phyloP scores from a whole-genome alignment of 2,888 invertebrate species.

The Dastarcus helophoroides region DNA sequence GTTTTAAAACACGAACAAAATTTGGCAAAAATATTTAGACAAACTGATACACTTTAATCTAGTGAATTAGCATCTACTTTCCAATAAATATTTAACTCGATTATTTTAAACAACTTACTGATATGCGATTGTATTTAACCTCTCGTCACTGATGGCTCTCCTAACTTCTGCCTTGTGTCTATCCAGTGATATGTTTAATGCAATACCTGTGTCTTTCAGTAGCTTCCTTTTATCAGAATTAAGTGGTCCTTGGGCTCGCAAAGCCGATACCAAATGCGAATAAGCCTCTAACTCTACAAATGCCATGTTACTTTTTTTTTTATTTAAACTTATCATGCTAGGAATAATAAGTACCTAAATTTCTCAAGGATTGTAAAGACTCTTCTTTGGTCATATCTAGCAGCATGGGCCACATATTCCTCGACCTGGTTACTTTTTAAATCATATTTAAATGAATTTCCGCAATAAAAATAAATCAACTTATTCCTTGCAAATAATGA shows the following conservation, averaged over 20 bases:
- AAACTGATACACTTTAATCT: too few species aligned
- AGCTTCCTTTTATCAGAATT: conserved; percentile 74
- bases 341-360: conserved; percentile 67
- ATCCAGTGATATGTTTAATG: conserved; percentile 79
- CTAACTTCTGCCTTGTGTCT: conserved; percentile 86
- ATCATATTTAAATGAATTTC: neutral
- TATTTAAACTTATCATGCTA: conserved; percentile 5
- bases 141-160: conserved; percentile 85
- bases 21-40: too few species aligned
- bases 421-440: neutral
- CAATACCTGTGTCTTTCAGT: conserved; percentile 69
- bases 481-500: conserved; percentile 15
- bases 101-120: conserved; percentile 53
- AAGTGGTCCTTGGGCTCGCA: conserved; percentile 85
- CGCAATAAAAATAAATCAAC: conserved; percentile 10
- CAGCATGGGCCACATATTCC: conserved; percentile 53
- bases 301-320: conserved; percentile 23
- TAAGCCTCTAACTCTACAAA: conserved; percentile 83
- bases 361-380: conserved; percentile 75
- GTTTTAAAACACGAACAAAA: too few species aligned
- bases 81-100: too few species aligned
- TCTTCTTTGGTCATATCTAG: conserved; percentile 81
- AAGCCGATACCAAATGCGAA: conserved; percentile 76
- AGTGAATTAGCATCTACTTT: too few species aligned
- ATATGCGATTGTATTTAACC: conserved; percentile 77